Evolutionary conservation across 2,113 vertebrate species (phyloP), one percentile per base, ranked within the genome.

Genomic region (Sinocyclocheilus grahami): DNA sequence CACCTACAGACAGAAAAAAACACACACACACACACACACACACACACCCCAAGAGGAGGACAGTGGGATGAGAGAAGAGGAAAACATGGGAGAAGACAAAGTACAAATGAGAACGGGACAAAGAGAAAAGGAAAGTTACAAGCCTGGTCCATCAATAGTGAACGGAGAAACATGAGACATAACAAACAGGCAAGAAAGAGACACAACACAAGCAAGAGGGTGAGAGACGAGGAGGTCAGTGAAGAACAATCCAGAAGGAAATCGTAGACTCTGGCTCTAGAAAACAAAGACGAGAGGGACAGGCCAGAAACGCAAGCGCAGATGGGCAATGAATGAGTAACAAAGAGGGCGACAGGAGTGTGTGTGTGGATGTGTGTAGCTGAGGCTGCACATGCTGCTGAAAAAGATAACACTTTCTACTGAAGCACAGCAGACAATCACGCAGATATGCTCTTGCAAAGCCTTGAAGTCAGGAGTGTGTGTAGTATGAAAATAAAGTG

Each of bases 1-100:
- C 98, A 99, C 96, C 98, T 99, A 95, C 91, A 92, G 93, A 92
- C 90, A 94, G 93, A 48, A 46, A 84, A 69, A 65, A 84, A 85
- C 69, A 86, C 78, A 82, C 53, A 83, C 85, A 48, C 46, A 87
- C 69, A 86, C 72, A 82, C 53, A 82, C 69, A 86, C 72, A 82
- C 53, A 82, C 85, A 48, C 46, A 87, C 82, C 72, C 27, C 78
- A 60, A 46, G 62, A 78, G 86, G 83, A 79, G 58, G 58, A 81
- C 74, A 60, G 58, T 79, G 78, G 86, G 51, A 63, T 37, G 80
- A 81, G 42, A 62, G 51, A 74, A 20, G 37, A 72, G 46, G 86
- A 82, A 85, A 69, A 88, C 84, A 91, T 88, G 89, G 86, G 90
- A 89, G 86, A 87, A 87, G 85, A 82, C 76, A 63, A 86, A 80